phyloP scores from a whole-genome alignment of 2,113 vertebrate species.

The Monopterus albus region DNA sequence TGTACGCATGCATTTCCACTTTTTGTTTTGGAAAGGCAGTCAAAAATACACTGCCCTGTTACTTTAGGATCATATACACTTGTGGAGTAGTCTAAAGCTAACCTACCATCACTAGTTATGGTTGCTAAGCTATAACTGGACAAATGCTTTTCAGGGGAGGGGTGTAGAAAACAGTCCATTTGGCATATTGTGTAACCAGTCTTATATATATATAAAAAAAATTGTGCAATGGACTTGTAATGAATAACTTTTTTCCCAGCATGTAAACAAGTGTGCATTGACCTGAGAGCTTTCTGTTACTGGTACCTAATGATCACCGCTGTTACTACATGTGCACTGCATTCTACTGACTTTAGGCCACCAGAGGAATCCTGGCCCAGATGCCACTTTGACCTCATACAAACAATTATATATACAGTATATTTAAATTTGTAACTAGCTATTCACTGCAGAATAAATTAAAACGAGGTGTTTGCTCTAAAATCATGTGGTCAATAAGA shows the following conservation, averaged over 20 bases:
- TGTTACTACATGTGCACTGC: constrained; percentile 34
- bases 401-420: too few relatives aligned
- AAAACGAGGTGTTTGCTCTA: constrained; percentile 41
- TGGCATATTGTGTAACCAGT: constrained; percentile 6
- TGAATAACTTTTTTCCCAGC: background rate
- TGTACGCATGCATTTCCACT: too few relatives aligned
- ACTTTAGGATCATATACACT: too few relatives aligned
- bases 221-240: background rate
- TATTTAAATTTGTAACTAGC: too few relatives aligned
- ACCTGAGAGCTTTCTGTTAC: constrained; percentile 23
- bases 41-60: background rate
- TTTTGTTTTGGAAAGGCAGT: background rate
- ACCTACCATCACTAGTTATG: too few relatives aligned
- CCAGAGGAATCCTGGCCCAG: constrained; percentile 13
- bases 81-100: background rate
- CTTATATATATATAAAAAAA: background rate
- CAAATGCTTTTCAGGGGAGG: too few relatives aligned
- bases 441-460: constrained; percentile 31
- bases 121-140: background rate
- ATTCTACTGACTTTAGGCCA: constrained; percentile 35
- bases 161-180: background rate
- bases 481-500: constrained; percentile 45
- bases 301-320: constrained; percentile 51
- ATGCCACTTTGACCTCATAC: constrained; percentile 23
- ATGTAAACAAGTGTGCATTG: constrained; percentile 29